A percentile compares a stretch with the other conserved stretches of the same genome.
phyloP scores from a whole-genome alignment of 1,140 invertebrate genomes.

The Trachymyrmex cornetzi region DNA sequence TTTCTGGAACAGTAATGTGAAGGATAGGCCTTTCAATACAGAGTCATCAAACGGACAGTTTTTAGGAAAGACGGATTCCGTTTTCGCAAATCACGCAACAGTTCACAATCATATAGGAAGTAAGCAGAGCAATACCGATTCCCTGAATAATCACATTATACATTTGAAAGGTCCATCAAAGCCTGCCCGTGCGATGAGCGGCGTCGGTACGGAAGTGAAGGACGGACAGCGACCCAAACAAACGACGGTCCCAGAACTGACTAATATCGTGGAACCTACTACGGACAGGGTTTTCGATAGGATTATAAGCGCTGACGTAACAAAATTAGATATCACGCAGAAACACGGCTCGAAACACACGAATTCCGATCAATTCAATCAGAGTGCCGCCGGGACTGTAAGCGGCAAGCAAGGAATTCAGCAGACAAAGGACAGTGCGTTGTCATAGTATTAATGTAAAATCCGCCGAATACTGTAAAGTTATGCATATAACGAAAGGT shows the following conservation, averaged over 20 bases:
- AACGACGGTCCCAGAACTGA: slow-evolving; percentile 60
- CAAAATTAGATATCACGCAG: slow-evolving; percentile 80
- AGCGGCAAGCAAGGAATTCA: slow-evolving; percentile 63
- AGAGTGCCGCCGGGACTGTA: slow-evolving; percentile 60
- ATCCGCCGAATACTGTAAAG: slow-evolving; percentile 85
- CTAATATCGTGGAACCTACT: slow-evolving; percentile 74
- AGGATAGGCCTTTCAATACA: slow-evolving; percentile 66
- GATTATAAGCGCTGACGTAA: slow-evolving; percentile 78
- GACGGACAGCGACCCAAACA: slow-evolving; percentile 44
- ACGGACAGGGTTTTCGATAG: slow-evolving; percentile 78
- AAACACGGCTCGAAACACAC: slow-evolving; percentile 77
- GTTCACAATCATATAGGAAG: slow-evolving; percentile 80
- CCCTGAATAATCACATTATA: slow-evolving; percentile 79
- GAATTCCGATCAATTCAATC: slow-evolving; percentile 79
- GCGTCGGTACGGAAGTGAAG: slow-evolving; percentile 61
- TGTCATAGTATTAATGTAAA: slow-evolving; percentile 81
- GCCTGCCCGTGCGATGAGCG: slow-evolving; percentile 65
- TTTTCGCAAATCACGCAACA: slow-evolving; percentile 79
- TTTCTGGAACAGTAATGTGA: slow-evolving; percentile 71
- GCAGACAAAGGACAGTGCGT: slow-evolving; percentile 76
- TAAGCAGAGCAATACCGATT: slow-evolving; percentile 73
- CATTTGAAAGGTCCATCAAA: slow-evolving; percentile 80
- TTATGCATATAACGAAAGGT: slow-evolving; percentile 81
- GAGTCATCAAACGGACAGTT: slow-evolving; percentile 70
- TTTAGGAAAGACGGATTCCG: slow-evolving; percentile 78